Conservation (phyloP, 2,888 invertebrate species). For the Mactromeris polynyma region DNA sequence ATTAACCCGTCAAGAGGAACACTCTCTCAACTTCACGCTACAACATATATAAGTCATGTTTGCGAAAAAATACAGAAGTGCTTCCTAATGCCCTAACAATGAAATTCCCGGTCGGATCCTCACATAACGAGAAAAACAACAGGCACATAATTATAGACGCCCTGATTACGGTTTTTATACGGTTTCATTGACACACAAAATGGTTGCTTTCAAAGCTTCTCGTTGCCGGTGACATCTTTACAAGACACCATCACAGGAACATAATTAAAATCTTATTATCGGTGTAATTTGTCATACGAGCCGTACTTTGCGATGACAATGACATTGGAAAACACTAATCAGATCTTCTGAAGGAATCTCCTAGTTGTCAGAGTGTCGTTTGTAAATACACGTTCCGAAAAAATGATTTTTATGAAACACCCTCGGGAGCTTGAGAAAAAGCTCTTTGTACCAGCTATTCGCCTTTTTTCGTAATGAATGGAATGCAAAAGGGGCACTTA, state of each 20-base stretch:
- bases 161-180: neutral
- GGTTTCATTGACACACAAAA: neutral
- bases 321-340: neutral
- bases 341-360: neutral
- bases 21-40: no score
- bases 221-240: neutral
- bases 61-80: no score
- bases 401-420: no score
- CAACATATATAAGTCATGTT: no score
- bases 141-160: neutral
- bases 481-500: no score
- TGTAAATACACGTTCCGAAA: no score
- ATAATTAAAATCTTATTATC: conserved; percentile 9
- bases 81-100: no score
- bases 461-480: no score
- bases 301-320: neutral
- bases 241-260: neutral
- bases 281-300: neutral
- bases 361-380: no score
- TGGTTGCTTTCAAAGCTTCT: neutral
- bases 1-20: no score
- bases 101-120: neutral
- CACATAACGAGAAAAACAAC: neutral
- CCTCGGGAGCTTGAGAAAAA: no score
- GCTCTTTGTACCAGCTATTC: no score